Base-by-base conservation (phyloP, 2,113 vertebrate genomes). In the Heptranchias perlo region DNA sequence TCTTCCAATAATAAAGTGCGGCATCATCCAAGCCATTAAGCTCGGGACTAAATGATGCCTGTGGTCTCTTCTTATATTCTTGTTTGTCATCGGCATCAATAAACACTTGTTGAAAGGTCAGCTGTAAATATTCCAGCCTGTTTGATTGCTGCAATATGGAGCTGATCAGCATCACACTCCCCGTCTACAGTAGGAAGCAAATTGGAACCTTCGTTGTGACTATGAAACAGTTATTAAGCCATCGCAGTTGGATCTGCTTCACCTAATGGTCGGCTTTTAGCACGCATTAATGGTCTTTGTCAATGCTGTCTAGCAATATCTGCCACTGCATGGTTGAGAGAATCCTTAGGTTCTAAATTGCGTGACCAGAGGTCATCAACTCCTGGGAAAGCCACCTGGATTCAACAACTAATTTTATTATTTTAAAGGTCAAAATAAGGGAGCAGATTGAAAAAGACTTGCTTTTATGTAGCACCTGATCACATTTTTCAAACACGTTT, bases 51-150 rank as follows among this genome's bases (percentile, higher is more conserved):
- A 92, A 58, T 92, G 35, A 92, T 92, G 52, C 87, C 31, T 35
- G 44, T 52, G 31, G 54, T 92, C 31, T 35, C 28, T n/a, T 61
- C 31, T 14, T 61, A 13, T 91, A 35, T 14, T 61, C 52, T 61
- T 61, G 54, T 61, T 61, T 61, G 54, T n/a, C 54, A 31, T 35
- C 10, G 18, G 52, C 31, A 92, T 61, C 87, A n/a, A 61, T 5
- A 92, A 58, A 61, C 54, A 58, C 54, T n/a, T 61, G 87, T 35
- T n/a, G 31, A 92, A 92, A 92, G 87, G 87, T 92, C 52, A 61
- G 54, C 61, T n/a, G 52, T 61, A 54, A 58, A 61, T 92, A 92
- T n/a, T 58, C 31, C 52, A 92, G 87, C 13, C 87, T 61, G 54
- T 61, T 61, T 35, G 54, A 92, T 92, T 92, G 87, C 87, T 91